A percentile compares a stretch with the other conserved stretches of the same genome.
Evolutionary conservation across 1,140 invertebrate genomes (phyloP).

Genomic region (Drosophila kohkoa): DNA sequence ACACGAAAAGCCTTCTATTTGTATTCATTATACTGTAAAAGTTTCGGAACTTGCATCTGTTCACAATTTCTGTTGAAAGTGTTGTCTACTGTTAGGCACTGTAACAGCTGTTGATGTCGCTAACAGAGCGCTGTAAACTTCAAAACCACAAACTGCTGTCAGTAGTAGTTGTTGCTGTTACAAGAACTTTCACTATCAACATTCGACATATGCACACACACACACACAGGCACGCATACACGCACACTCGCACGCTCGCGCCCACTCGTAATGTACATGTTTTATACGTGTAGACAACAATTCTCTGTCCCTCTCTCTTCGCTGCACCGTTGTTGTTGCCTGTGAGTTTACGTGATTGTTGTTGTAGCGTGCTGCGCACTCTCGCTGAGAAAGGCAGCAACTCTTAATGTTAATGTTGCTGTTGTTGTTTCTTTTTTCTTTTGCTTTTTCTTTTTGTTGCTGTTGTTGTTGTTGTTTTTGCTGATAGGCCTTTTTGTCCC

Average conservation of each 20-base stretch:
- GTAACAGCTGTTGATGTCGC: conserved; percentile 20
- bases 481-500: conserved; percentile 64
- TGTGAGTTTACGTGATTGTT: conserved; percentile 16
- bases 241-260: conserved; percentile 10
- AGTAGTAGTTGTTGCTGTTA: conserved; percentile 43
- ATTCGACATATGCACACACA: conserved; percentile 45
- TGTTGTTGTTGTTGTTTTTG: conserved; percentile 24
- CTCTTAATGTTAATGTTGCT: conserved; percentile 31
- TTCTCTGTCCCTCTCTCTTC: conserved; percentile 14
- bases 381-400: conserved; percentile 31
- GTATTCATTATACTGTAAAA: background rate
- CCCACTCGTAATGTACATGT: no score
- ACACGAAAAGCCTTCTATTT: background rate
- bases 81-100: conserved; percentile 36
- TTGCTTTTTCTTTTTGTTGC: conserved; percentile 5
- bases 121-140: conserved; percentile 68
- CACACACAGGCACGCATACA: conserved; percentile 5
- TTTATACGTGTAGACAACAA: conserved; percentile 32
- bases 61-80: conserved; percentile 5
- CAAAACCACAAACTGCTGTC: conserved; percentile 52
- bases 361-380: conserved; percentile 46
- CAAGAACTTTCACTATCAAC: conserved; percentile 73
- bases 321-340: conserved; percentile 2
- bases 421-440: background rate
- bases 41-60: background rate